A percentile compares a stretch with the other conserved stretches of the same genome.
Conservation (phyloP, 2,797 vertebrate genomes). For the Tragelaphus eurycerus region DNA sequence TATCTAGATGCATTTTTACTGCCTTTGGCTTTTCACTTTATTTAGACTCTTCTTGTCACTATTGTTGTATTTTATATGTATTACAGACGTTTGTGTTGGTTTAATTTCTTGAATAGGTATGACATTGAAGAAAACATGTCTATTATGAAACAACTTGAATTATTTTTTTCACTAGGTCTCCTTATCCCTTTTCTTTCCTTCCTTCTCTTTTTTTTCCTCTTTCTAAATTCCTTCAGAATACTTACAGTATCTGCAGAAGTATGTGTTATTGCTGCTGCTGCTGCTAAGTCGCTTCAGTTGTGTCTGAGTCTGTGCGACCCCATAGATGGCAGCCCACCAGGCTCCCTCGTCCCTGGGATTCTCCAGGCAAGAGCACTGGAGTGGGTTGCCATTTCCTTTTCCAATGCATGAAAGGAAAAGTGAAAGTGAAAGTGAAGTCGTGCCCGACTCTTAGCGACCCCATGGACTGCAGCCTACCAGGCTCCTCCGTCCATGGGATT, state of each 20-base stretch:
- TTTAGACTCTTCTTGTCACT: not conserved
- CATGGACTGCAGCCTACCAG: too few relatives aligned
- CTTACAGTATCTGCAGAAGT: not conserved
- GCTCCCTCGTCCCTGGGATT: too few relatives aligned
- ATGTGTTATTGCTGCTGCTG: too few relatives aligned
- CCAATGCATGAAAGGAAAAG: too few relatives aligned
- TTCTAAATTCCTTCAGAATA: not conserved
- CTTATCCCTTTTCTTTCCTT: not conserved
- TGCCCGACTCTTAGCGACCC: too few relatives aligned
- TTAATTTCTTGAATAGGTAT: not conserved
- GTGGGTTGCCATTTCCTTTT: too few relatives aligned
- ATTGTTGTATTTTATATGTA: not conserved
- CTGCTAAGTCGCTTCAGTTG: too few relatives aligned
- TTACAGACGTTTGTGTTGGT: not conserved
- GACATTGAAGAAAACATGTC: not conserved
- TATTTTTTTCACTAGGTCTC: not conserved
- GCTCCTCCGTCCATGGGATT: too few relatives aligned
- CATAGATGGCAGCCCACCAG: too few relatives aligned
- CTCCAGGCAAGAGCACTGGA: too few relatives aligned
- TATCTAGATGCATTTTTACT: not conserved
- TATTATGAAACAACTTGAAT: not conserved
- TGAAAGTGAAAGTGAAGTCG: too few relatives aligned
- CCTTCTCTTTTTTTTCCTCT: not conserved
- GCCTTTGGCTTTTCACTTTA: not conserved
- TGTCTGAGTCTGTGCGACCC: too few relatives aligned